Percentiles rank a stretch among this genome's conserved stretches.
These are phyloP conservation scores for Pipa parva DNA, from an alignment of 2,113 vertebrate genomes.

Conservation along the genomic window DNA sequence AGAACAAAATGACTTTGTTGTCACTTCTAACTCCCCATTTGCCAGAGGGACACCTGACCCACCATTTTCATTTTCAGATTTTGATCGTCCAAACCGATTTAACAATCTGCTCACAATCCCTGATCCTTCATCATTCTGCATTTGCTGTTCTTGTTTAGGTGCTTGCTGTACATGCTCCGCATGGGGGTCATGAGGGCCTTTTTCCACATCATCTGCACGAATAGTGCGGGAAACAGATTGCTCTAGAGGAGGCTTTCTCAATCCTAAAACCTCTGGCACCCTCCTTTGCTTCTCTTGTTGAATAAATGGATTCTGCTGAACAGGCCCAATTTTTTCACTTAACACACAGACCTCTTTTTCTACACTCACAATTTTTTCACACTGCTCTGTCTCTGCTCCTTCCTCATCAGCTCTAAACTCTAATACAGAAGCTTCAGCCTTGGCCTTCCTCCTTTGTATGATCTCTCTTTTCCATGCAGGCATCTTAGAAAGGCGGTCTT, in stretches of 20 bases:
- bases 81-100: slow-evolving; percentile 28
- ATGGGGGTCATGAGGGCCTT: background rate
- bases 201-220: slow-evolving; percentile 8
- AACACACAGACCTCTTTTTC: slow-evolving; percentile 15
- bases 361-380: background rate
- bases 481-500: slow-evolving; percentile 28
- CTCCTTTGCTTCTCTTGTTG: slow-evolving; percentile 34
- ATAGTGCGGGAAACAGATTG: background rate
- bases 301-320: slow-evolving; percentile 37
- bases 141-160: background rate
- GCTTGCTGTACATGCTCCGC: background rate
- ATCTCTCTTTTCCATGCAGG: slow-evolving; percentile 37
- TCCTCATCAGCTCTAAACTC: slow-evolving; percentile 18
- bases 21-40: slow-evolving; percentile 19
- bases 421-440: slow-evolving; percentile 19
- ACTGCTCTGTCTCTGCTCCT: slow-evolving; percentile 6
- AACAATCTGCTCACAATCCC: slow-evolving; percentile 29
- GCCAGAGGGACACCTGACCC: slow-evolving; percentile 4
- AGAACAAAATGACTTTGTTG: background rate
- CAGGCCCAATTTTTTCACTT: slow-evolving; percentile 33
- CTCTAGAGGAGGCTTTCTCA: slow-evolving; percentile 9
- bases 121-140: slow-evolving; percentile 5
- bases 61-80: slow-evolving; percentile 8
- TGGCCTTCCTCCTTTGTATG: slow-evolving; percentile 26
- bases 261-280: slow-evolving; percentile 15